phyloP scores from a whole-genome alignment of 2,797 vertebrate species.

The Sebastiscus albofasciatus region DNA sequence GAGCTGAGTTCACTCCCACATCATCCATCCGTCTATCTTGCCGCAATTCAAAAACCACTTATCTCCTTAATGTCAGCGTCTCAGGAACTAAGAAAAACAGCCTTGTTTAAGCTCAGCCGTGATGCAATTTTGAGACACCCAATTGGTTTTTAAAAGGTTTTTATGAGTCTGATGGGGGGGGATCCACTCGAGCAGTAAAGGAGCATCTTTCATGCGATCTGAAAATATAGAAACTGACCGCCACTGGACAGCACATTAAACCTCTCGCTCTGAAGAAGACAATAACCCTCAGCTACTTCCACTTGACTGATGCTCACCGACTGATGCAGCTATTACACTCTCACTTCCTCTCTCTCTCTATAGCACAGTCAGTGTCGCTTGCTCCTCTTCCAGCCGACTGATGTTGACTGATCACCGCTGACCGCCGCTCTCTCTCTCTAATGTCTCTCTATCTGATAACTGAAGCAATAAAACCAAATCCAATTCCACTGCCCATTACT shows the following conservation, averaged over 20 bases:
- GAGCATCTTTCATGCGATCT: not conserved
- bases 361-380: slow-evolving; percentile 7
- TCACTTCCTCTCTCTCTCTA: not conserved
- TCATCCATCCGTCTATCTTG: not conserved
- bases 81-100: not conserved
- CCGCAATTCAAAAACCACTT: not conserved
- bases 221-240: slow-evolving; percentile 6
- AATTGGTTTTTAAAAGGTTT: slow-evolving; percentile 3
- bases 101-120: not conserved
- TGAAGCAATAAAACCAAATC: slow-evolving; percentile 53
- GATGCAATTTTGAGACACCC: slow-evolving; percentile 12
- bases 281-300: slow-evolving; percentile 29
- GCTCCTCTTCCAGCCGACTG: slow-evolving; percentile 45
- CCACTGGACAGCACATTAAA: slow-evolving; percentile 4
- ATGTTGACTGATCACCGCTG: slow-evolving; percentile 26
- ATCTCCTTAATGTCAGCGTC: not conserved
- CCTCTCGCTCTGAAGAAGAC: slow-evolving; percentile 22
- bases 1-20: not conserved
- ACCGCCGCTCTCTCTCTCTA: slow-evolving; percentile 40
- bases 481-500: slow-evolving; percentile 27
- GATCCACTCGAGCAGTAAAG: not conserved
- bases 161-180: not conserved
- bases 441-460: slow-evolving; percentile 49
- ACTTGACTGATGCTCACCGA: slow-evolving; percentile 32
- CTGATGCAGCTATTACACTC: slow-evolving; percentile 38